These are phyloP conservation scores for Corythornis madagascariensis DNA, from an alignment of 2,113 vertebrate species.

Conservation along the genomic window DNA sequence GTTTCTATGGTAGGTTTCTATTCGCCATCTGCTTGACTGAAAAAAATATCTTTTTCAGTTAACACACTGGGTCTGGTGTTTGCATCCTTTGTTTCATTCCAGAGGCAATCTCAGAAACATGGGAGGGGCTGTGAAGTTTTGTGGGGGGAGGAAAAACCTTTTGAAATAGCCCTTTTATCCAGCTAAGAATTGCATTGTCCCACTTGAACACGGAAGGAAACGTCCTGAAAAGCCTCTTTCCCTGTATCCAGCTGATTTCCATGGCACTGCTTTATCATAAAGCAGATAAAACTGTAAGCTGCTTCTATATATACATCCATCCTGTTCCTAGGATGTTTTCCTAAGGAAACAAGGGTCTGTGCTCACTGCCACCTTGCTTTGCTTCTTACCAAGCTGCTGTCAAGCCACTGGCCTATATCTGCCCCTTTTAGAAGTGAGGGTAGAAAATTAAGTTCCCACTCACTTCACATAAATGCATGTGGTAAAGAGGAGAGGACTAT, in stretches of 20 bases:
- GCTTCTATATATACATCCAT: neutral
- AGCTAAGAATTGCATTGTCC: constrained; percentile 1
- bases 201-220: neutral
- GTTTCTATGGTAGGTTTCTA: constrained; percentile 36
- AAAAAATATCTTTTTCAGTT: constrained; percentile 53
- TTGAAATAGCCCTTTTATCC: constrained; percentile 16
- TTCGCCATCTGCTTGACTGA: constrained; percentile 40
- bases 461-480: neutral
- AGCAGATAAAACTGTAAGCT: neutral
- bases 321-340: neutral
- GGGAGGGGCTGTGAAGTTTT: neutral
- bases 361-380: neutral
- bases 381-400: neutral
- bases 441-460: neutral
- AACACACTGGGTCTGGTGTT: constrained; percentile 39
- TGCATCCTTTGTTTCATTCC: constrained; percentile 52
- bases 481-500: neutral
- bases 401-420: neutral
- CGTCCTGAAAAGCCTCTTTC: constrained; percentile 1
- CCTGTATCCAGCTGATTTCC: constrained; percentile 6
- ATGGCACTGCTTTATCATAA: constrained; percentile 5
- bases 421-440: neutral
- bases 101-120: constrained; percentile 39
- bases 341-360: neutral
- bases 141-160: neutral